Evolutionary conservation across 2,888 invertebrate genomes (phyloP), one percentile per base, ranked within the genome.

Genomic region (Lathronympha strigana): DNA sequence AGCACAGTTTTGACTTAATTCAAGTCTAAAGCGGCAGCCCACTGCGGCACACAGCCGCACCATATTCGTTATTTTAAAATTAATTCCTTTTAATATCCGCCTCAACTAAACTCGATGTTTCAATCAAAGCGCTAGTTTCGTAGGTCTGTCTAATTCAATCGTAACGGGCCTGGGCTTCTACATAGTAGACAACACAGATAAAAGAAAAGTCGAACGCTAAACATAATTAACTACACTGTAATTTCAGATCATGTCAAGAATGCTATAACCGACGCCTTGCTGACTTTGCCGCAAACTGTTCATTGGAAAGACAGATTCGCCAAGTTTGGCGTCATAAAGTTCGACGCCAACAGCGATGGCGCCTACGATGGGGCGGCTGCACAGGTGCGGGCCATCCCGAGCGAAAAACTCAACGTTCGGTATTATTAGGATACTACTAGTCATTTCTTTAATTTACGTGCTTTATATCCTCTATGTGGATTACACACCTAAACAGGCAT

Each of bases 401-500:
- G 82, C 72, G 88, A 88, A 76, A 90, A 88, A 80, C 86, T 93
- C 87, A 91, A 89, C 78, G 75, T 93, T 82, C 82, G 90, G 77
- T 93, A 93, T 90, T 93, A 93, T 89, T 93, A 92, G 93, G 75
- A 68, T 87, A 57, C 72, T 82, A 31, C 78, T 92, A 17, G 70
- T 87, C 38, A 72, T 86, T 58, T 85, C 89, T 63, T 76, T 92
- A 66, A 25, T 88, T 28, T 92, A 92, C 74, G 84, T 90, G 43
- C 72, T 92, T 66, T 92, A 92, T 74, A 88, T 92, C 78, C 81
- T 92, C 62, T 91, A 88, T 73, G 77, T 81, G 60, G 90, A 91
- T 75, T 88, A 85, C 71, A 85, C 80, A 67, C 86, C 88, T 68
- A 87, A 86, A 81, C 73, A 70, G 68, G 68, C 67, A 71, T 72